These are phyloP conservation scores for Hipparchia sbordonii DNA, from an alignment of 2,888 invertebrate genomes.

Conservation along the genomic window DNA sequence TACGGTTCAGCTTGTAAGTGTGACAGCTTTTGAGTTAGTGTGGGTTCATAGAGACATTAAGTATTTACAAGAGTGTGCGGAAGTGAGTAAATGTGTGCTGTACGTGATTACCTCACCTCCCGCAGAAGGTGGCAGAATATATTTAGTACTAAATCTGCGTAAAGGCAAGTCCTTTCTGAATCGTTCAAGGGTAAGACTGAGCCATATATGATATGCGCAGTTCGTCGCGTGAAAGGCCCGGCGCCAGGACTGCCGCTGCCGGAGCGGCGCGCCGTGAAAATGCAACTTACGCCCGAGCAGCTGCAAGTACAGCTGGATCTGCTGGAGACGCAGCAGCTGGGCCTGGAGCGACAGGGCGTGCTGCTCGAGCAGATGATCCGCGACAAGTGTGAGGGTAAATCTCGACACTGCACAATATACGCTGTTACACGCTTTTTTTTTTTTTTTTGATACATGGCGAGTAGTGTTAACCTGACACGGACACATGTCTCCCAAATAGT, in stretches of 20 bases:
- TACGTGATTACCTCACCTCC: no score
- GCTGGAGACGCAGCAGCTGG: conserved; percentile 93
- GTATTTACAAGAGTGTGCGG: no score
- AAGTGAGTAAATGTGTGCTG: no score
- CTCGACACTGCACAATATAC: conserved; percentile 51
- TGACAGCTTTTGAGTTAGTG: no score
- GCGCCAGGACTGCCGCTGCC: conserved; percentile 91
- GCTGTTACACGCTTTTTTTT: conserved; percentile 35
- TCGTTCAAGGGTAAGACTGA: no score
- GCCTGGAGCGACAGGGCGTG: conserved; percentile 95
- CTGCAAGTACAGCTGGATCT: conserved; percentile 88
- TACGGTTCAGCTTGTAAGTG: no score
- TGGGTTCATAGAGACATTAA: no score
- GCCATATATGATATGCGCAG: conserved; percentile 62
- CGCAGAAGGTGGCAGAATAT: no score
- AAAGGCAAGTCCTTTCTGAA: no score
- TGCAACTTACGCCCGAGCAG: conserved; percentile 84
- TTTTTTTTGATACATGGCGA: not conserved
- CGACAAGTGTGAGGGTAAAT: conserved; percentile 88
- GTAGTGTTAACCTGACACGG: not conserved
- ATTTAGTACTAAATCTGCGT: no score
- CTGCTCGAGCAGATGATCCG: conserved; percentile 94
- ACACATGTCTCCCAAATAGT: no score
- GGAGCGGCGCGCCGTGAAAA: conserved; percentile 81
- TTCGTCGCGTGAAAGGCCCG: conserved; percentile 90